Conservation (phyloP, 1,140 invertebrate species). For the Meteorus sp. region DNA sequence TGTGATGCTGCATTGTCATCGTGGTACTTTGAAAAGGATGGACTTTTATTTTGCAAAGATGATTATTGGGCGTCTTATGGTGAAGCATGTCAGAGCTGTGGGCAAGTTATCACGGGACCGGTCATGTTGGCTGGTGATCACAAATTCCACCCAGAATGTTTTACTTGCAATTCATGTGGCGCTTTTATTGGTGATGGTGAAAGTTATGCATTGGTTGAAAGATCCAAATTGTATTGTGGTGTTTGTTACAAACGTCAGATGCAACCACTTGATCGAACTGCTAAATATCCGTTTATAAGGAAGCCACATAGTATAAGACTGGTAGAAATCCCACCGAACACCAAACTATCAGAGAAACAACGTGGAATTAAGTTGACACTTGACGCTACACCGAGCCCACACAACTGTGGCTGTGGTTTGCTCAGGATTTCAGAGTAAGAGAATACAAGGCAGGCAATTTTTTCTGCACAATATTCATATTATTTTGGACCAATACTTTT, state of each 20-base stretch:
- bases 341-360: constrained; percentile 54
- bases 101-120: constrained; percentile 85
- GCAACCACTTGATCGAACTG: constrained; percentile 64
- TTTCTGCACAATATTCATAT: background rate
- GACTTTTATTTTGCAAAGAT: constrained; percentile 83
- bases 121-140: constrained; percentile 94
- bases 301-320: constrained; percentile 78
- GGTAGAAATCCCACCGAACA: constrained; percentile 71
- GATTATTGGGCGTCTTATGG: constrained; percentile 90
- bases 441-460: too few relatives aligned
- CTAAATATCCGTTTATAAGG: constrained; percentile 60
- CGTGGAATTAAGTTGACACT: constrained; percentile 65
- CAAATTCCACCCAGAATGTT: constrained; percentile 95
- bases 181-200: constrained; percentile 89
- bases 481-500: constrained; percentile 8
- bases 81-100: constrained; percentile 85
- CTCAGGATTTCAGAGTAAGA: constrained; percentile 68
- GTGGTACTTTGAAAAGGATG: constrained; percentile 94
- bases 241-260: constrained; percentile 53
- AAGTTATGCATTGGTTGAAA: constrained; percentile 85
- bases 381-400: constrained; percentile 57
- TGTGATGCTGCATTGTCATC: constrained; percentile 81
- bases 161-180: constrained; percentile 81
- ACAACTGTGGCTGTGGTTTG: constrained; percentile 53
- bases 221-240: constrained; percentile 84